Evolutionary conservation across 2,797 vertebrate species (phyloP), one percentile per base, ranked within the genome.

Genomic region (Phoeniculus purpureus): DNA sequence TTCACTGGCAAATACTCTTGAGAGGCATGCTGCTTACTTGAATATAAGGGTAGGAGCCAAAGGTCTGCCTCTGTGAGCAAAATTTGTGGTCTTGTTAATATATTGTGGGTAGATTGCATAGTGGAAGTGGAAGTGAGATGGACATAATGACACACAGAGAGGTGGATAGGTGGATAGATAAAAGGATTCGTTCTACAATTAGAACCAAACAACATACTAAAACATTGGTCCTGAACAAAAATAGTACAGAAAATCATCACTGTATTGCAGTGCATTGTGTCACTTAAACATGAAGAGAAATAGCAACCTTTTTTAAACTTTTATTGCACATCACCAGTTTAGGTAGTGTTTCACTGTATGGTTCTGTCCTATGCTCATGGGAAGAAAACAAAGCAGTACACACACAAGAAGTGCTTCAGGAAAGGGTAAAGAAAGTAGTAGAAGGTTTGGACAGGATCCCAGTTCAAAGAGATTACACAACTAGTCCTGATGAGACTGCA

Each of bases 1-100:
- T 5, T 85, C 85, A 62, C 32, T 34, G 15, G 15, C 5, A 71
- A 78, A 77, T 17, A 13, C 26, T 92, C 75, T 47, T 86, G 58
- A 82, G 48, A 87, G 47, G 82, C 21, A 5, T 54, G 18, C 6
- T 80, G 14, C 48, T 77, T 78, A 34, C 23, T 68, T 87, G 43
- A 74, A 93, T 74, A 54, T 51, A 47, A 51, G 27, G 5, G 10
- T 71, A 48, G 37, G 72, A 91, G 55, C 29, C 75, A 52, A 52
- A 86, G 61, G 27, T 85, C 58, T 91, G 50, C 71, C 73, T 78
- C 59, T 85, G 65, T 62, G 71, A 90, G 52, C 52, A 89, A 80
- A 94, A 75, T 40, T 22, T 16, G 17, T 82, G 48, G 16, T 65
- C 32, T 43, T 91, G 59, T 77, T 1, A 0, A 80, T 37, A 59